phyloP scores from a whole-genome alignment of 2,113 vertebrate species.

The Mustela nigripes region DNA sequence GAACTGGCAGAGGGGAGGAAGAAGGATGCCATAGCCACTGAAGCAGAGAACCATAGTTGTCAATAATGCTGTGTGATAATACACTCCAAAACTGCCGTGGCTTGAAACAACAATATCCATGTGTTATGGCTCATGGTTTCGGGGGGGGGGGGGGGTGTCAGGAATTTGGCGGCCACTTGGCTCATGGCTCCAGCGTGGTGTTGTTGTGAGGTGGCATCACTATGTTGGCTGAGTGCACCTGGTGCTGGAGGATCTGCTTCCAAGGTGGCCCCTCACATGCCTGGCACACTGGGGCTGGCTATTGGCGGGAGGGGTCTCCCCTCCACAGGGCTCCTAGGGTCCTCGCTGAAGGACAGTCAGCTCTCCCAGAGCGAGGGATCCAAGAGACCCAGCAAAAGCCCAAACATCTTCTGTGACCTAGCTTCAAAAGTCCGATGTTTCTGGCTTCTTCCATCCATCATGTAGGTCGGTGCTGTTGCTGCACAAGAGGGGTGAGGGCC shows the following conservation, averaged over 20 bases:
- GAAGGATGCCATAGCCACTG: too few species aligned
- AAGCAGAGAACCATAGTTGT: neutral
- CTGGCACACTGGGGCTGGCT: neutral
- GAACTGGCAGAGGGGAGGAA: neutral
- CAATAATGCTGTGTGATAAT: neutral
- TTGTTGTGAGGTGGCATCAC: neutral
- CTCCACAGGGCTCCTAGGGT: neutral
- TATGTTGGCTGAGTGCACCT: neutral
- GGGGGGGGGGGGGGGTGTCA: too few species aligned
- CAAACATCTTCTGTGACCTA: neutral
- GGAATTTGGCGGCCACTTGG: neutral
- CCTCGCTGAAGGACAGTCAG: neutral
- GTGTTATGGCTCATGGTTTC: neutral
- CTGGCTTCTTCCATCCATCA: neutral
- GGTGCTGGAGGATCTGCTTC: neutral
- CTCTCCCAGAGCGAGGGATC: neutral
- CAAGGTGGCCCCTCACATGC: neutral
- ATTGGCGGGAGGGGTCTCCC: neutral
- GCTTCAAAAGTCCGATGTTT: neutral
- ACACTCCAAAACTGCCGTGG: neutral
- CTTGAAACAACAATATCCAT: neutral
- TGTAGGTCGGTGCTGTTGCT: accelerated
- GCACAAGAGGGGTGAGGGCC: accelerated
- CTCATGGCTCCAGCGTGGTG: neutral
- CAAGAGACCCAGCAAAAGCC: neutral